These are phyloP conservation scores for Cheilosia variabilis DNA, from an alignment of 2,888 invertebrate species.

Conservation along the genomic window DNA sequence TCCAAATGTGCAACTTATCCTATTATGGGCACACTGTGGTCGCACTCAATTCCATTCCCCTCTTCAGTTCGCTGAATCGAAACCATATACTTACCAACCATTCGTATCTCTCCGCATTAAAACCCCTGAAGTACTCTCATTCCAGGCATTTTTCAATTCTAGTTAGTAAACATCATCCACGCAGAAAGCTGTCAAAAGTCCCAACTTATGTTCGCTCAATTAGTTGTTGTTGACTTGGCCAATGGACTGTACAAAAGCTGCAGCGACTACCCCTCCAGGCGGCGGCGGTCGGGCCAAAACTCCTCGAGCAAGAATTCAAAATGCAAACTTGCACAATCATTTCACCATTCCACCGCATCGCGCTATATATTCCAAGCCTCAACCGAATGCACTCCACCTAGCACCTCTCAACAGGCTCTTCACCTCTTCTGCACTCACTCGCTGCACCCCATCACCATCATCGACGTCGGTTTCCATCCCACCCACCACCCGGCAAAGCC, in stretches of 20 bases:
- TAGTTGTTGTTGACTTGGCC: conserved; percentile 71
- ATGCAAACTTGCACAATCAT: conserved; percentile 73
- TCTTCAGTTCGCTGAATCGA: too few species aligned
- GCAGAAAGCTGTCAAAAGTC: conserved; percentile 65
- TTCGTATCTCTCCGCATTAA: too few species aligned
- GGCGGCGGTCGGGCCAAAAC: conserved; percentile 41
- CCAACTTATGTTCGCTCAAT: conserved; percentile 70
- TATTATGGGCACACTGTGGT: too few species aligned
- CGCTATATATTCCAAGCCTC: conserved; percentile 16
- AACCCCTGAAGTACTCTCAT: too few species aligned
- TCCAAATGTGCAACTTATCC: too few species aligned
- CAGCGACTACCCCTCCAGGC: conserved; percentile 47
- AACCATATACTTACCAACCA: too few species aligned
- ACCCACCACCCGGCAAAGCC: conserved; percentile 20
- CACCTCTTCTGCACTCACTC: conserved; percentile 21
- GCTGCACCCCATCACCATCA: not conserved
- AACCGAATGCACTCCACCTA: conserved; percentile 68
- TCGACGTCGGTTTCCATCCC: not conserved
- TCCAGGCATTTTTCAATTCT: too few species aligned
- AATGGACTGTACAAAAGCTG: conserved; percentile 66
- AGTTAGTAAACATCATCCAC: conserved; percentile 24
- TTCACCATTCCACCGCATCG: conserved; percentile 45
- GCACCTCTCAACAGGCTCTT: conserved; percentile 73
- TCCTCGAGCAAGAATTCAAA: conserved; percentile 70
- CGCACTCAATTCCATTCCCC: too few species aligned